Percentiles rank a stretch among this genome's conserved stretches.
phyloP scores from a whole-genome alignment of 2,797 vertebrate species.

The Amblyraja radiata region DNA sequence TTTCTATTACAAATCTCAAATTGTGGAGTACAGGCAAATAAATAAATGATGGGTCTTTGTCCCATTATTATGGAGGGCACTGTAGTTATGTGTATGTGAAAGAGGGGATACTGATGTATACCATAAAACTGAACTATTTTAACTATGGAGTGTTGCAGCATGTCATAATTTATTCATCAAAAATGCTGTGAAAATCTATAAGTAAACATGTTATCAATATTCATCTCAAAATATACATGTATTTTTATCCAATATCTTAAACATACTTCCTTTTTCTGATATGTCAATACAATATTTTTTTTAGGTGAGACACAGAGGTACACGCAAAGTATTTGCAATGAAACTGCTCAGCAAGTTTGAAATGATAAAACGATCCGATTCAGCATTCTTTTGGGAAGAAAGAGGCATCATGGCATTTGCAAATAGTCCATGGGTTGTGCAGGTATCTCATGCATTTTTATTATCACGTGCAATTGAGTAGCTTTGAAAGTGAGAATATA shows the following conservation, averaged over 20 bases:
- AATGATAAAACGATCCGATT: conserved; percentile 99
- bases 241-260: neutral
- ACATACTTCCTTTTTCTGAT: neutral
- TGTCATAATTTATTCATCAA: neutral
- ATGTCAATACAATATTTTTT: conserved; percentile 40
- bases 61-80: too few species aligned
- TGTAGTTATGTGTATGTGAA: neutral
- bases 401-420: conserved; percentile 99
- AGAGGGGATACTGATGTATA: neutral
- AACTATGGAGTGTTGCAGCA: neutral
- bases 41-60: too few species aligned
- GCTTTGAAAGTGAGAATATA: neutral
- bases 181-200: neutral
- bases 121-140: neutral
- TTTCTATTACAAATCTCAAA: too few species aligned
- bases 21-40: too few species aligned
- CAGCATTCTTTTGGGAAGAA: conserved; percentile 99
- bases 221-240: neutral
- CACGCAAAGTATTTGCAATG: conserved; percentile 92
- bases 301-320: conserved; percentile 93
- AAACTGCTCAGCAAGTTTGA: conserved; percentile 98
- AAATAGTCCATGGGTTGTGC: conserved; percentile 93
- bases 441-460: conserved; percentile 62
- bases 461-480: neutral
- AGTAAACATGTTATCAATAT: too few species aligned